Percentiles rank a stretch among this genome's conserved stretches.
Conservation (phyloP, 2,888 invertebrate genomes). For the Resseliella maxima region DNA sequence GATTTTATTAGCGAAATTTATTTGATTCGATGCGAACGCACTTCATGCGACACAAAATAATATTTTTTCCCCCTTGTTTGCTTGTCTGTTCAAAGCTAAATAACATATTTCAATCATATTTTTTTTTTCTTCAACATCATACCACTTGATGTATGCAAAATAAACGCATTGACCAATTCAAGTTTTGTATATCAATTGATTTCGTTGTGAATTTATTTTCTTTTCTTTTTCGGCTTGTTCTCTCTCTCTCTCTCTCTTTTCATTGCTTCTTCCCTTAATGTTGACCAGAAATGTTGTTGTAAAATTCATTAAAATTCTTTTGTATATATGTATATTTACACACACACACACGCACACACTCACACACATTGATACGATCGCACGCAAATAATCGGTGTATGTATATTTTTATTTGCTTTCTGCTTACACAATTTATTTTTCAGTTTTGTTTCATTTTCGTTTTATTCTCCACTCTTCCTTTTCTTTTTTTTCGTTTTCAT, state of each 20-base stretch:
- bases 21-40: background rate
- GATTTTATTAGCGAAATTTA: constrained; percentile 9
- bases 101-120: background rate
- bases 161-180: background rate
- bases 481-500: background rate
- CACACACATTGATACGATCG: no score
- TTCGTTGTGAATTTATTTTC: no score
- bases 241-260: background rate
- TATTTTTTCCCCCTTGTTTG: background rate
- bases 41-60: background rate
- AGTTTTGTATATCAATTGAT: background rate
- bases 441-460: background rate
- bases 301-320: constrained; percentile 48
- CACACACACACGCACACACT: background rate
- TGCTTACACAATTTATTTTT: no score
- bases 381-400: background rate
- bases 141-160: constrained; percentile 26
- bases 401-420: background rate
- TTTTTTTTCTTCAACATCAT: background rate
- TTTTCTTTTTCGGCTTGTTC: background rate
- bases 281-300: background rate
- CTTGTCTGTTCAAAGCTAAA: background rate
- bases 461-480: background rate
- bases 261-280: background rate
- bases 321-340: background rate